phyloP scores from a whole-genome alignment of 1,140 invertebrate genomes.

The Drosophila leontia region DNA sequence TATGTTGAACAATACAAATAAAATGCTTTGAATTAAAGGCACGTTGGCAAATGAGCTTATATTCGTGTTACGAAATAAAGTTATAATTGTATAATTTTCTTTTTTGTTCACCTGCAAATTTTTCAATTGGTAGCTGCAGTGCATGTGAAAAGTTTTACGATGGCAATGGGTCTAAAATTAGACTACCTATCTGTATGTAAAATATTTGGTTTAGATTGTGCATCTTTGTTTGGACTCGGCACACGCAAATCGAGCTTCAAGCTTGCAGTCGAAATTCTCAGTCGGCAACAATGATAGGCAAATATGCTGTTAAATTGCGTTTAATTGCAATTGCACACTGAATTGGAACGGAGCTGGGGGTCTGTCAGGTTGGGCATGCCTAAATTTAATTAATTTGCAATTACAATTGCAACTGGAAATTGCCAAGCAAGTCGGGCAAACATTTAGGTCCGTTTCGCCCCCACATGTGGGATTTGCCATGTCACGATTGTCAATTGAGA shows the following conservation, averaged over 20 bases:
- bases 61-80: slow-evolving; percentile 13
- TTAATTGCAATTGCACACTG: slow-evolving; percentile 42
- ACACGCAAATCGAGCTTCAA: slow-evolving; percentile 19
- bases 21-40: slow-evolving; percentile 29
- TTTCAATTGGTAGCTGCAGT: slow-evolving; percentile 28
- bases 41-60: slow-evolving; percentile 55
- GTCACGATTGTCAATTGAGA: slow-evolving; percentile 14
- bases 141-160: slow-evolving; percentile 11
- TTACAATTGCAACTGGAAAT: slow-evolving; percentile 50
- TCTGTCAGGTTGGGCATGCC: slow-evolving; percentile 25
- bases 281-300: slow-evolving; percentile 19
- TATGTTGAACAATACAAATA: slow-evolving; percentile 7
- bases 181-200: slow-evolving; percentile 11
- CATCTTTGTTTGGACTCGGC: slow-evolving; percentile 8
- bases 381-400: slow-evolving; percentile 73
- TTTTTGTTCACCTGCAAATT: slow-evolving; percentile 22
- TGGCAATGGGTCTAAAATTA: slow-evolving; percentile 26
- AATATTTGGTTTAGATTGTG: slow-evolving; percentile 17
- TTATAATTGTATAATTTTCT: slow-evolving; percentile 38
- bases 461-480: neutral
- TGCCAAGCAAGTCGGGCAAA: slow-evolving; percentile 2
- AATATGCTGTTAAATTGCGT: slow-evolving; percentile 45
- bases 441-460: slow-evolving; percentile 10
- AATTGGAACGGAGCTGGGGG: slow-evolving; percentile 19
- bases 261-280: neutral